Percentiles rank a stretch among this genome's conserved stretches.
phyloP scores from a whole-genome alignment of 35 echinoderm and acorn worm genomes.

The Ophioderma brevispina region DNA sequence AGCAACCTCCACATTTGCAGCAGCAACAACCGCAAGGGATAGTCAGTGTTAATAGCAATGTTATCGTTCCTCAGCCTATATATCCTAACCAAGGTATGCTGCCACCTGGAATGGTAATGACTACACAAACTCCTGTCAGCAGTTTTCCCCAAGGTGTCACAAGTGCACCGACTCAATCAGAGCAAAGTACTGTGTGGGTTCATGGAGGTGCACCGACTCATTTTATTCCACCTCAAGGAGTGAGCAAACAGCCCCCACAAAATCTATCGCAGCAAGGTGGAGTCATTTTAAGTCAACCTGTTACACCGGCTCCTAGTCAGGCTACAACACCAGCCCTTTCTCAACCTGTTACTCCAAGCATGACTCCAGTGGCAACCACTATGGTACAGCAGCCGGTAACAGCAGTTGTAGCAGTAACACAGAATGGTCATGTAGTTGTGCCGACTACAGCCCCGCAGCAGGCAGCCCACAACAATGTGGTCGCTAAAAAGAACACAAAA shows the following conservation, averaged over 20 bases:
- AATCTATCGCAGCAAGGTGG: not conserved
- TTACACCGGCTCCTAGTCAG: not conserved
- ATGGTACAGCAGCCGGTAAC: slow-evolving; percentile 16
- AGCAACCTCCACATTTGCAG: not conserved
- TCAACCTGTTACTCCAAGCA: not conserved
- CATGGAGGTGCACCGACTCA: not conserved
- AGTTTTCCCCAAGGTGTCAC: not conserved
- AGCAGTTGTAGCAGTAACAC: not conserved
- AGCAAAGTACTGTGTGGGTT: not conserved
- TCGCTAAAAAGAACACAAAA: not conserved
- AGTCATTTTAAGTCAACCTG: not conserved
- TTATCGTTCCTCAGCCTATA: not conserved
- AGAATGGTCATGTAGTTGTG: slow-evolving; percentile 2
- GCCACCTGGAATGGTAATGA: not conserved
- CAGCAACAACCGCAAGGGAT: not conserved
- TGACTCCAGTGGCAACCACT: not conserved
- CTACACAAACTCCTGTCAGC: not conserved
- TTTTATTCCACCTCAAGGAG: not conserved
- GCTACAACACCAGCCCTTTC: slow-evolving; percentile 19
- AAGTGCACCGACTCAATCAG: not conserved
- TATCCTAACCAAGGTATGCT: not conserved
- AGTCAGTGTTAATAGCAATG: not conserved
- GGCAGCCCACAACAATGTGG: not conserved
- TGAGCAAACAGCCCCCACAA: not conserved
- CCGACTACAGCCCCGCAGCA: not conserved